phyloP scores from a whole-genome alignment of 2,113 vertebrate species.

The Pipa parva region DNA sequence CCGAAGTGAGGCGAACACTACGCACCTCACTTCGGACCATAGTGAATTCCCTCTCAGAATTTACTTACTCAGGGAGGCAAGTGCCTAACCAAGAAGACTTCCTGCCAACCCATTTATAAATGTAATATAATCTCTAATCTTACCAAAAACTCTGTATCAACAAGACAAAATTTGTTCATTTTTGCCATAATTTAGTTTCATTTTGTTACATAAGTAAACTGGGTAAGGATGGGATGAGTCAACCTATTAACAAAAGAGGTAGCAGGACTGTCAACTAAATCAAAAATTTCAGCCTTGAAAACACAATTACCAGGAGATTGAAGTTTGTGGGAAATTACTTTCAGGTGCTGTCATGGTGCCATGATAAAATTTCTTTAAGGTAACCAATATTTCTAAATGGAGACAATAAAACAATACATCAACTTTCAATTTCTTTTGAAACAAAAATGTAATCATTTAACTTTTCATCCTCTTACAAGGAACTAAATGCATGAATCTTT shows the following conservation, averaged over 20 bases:
- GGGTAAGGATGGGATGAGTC: slow-evolving; percentile 2
- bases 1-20: too few relatives aligned
- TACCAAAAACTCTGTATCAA: too few relatives aligned
- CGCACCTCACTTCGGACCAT: too few relatives aligned
- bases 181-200: slow-evolving; percentile 13
- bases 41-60: too few relatives aligned
- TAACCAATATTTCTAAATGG: neutral
- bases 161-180: neutral
- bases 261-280: slow-evolving; percentile 3
- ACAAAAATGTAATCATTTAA: neutral
- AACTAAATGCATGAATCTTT: neutral
- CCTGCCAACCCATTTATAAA: too few relatives aligned
- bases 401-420: slow-evolving; percentile 1
- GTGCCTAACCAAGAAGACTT: too few relatives aligned
- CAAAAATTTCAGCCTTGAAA: slow-evolving; percentile 12
- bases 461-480: neutral
- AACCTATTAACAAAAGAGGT: neutral
- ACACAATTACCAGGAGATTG: neutral
- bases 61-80: neutral
- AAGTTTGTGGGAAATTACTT: neutral
- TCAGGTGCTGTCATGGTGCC: neutral
- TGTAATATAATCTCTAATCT: too few relatives aligned
- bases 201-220: slow-evolving; percentile 2
- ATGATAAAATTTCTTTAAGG: neutral
- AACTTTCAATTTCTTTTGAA: slow-evolving; percentile 3